Conservation (phyloP, 1,140 invertebrate species). For the Aleiodes sp. region DNA sequence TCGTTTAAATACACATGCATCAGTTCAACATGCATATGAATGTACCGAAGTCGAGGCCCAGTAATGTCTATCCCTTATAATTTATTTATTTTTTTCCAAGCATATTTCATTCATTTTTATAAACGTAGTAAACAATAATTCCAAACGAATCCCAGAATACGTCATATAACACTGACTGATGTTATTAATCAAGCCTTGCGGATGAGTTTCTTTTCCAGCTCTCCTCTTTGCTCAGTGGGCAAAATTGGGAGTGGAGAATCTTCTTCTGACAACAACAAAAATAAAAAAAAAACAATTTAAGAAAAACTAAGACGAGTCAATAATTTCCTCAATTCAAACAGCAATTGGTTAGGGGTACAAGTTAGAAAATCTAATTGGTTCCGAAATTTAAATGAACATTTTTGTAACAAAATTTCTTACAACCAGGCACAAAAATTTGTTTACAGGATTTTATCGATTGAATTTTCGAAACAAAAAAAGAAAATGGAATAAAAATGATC, state of each 20-base stretch:
- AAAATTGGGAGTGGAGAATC: constrained; percentile 72
- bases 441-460: constrained; percentile 50
- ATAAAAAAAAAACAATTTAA: constrained; percentile 38
- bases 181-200: constrained; percentile 61
- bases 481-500: constrained; percentile 54
- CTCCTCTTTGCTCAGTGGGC: constrained; percentile 85
- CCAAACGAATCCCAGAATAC: constrained; percentile 33
- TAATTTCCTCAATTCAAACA: constrained; percentile 48
- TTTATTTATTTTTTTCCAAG: constrained; percentile 13
- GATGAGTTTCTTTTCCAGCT: constrained; percentile 77
- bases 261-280: constrained; percentile 51
- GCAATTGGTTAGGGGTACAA: constrained; percentile 59
- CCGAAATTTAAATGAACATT: constrained; percentile 60
- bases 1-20: constrained; percentile 6
- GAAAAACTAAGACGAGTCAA: constrained; percentile 30
- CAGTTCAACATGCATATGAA: constrained; percentile 30
- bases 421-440: constrained; percentile 56
- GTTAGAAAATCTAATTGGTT: constrained; percentile 58
- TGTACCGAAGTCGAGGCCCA: background rate
- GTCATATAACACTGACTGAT: constrained; percentile 38
- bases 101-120: constrained; percentile 31
- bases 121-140: constrained; percentile 31
- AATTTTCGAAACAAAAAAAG: background rate
- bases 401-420: constrained; percentile 63
- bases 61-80: background rate